Evolutionary conservation across 1,140 invertebrate species (phyloP).

Genomic region (Anthonomus grandis): DNA sequence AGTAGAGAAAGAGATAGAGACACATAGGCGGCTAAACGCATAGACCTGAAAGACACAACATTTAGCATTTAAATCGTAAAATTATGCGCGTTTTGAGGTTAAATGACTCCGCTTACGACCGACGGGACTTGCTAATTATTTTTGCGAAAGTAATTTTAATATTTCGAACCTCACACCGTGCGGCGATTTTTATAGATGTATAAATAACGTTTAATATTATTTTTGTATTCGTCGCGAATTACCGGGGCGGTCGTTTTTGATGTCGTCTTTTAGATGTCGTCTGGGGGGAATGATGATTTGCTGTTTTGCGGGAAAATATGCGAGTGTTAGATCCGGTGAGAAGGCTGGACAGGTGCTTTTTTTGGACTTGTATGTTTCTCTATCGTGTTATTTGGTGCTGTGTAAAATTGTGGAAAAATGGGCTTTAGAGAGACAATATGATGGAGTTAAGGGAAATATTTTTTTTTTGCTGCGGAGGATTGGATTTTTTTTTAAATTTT

Average conservation of each 20-base stretch:
- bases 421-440: no score
- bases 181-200: conserved; percentile 29
- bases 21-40: conserved; percentile 19
- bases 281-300: conserved; percentile 8
- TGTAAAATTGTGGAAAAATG: no score
- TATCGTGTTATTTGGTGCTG: no score
- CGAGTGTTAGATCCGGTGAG: conserved; percentile 15
- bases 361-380: no score
- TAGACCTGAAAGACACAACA: conserved; percentile 28
- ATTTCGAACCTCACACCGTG: conserved; percentile 34
- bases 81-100: conserved; percentile 35
- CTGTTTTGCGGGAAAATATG: conserved; percentile 12
- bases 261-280: conserved; percentile 20
- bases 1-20: conserved; percentile 12
- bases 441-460: no score
- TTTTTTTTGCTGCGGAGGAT: no score
- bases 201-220: conserved; percentile 30
- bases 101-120: conserved; percentile 21
- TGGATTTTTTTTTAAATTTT: no score
- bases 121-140: conserved; percentile 37
- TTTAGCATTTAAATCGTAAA: conserved; percentile 36
- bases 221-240: conserved; percentile 24
- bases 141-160: conserved; percentile 31
- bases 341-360: neutral
- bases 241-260: conserved; percentile 21